Percentiles rank a stretch among this genome's conserved stretches.
phyloP scores from a whole-genome alignment of 2,113 vertebrate species.

The Camelus bactrianus region DNA sequence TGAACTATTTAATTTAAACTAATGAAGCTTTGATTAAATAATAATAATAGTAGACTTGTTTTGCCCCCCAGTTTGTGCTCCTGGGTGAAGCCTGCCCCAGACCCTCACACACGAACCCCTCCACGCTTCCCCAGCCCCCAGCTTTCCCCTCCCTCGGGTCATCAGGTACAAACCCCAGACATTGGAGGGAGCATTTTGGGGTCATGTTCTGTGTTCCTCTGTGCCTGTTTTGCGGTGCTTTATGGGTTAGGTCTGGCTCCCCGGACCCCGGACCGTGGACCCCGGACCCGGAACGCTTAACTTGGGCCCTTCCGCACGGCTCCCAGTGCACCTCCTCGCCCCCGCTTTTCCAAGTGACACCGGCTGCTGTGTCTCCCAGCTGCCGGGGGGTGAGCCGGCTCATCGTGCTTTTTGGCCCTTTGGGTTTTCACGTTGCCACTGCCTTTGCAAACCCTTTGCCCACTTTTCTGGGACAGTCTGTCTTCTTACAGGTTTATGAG shows the following conservation, averaged over 20 bases:
- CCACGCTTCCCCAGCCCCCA: neutral
- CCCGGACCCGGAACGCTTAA: neutral
- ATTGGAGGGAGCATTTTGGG: neutral
- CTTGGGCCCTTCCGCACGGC: fast-evolving
- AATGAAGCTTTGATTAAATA: neutral
- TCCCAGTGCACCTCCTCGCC: neutral
- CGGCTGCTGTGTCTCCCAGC: neutral
- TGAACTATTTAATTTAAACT: neutral
- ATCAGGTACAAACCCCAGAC: neutral
- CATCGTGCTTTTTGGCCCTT: neutral
- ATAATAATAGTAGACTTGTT: neutral
- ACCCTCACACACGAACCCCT: neutral
- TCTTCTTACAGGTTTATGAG: neutral
- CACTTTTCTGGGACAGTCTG: neutral
- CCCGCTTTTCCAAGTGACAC: neutral
- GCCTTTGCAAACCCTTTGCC: neutral
- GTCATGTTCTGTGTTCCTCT: neutral
- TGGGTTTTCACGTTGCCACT: neutral
- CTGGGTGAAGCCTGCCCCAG: neutral
- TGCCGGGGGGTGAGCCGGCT: neutral
- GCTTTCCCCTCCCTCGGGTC: neutral
- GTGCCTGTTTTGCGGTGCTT: neutral
- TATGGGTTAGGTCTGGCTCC: neutral
- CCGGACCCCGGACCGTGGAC: neutral
- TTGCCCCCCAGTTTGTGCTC: neutral